Base-by-base conservation (phyloP, 2,888 invertebrate species). In the Apamea sordens region DNA sequence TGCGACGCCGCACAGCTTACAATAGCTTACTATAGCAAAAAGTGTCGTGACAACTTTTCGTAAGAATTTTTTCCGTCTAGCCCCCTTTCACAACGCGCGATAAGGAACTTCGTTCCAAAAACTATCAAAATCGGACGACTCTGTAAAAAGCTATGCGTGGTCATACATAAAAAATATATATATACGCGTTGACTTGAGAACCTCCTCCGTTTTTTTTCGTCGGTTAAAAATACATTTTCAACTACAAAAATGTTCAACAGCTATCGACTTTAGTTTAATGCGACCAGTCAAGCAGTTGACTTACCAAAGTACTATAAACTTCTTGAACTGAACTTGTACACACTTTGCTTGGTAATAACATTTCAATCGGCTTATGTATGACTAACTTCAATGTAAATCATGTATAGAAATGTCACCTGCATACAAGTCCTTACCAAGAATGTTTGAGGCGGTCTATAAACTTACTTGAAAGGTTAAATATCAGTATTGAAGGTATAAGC, bases 321-420 rank as follows among this genome's bases (percentile, higher is more conserved):
- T 53, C 32, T 63, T 6, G 7, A 59, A 24, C 41, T 21, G 11
- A 63, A 64, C 64, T 64, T 36, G 44, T 44, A 24, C 44, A 44
- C 21, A 73, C 56, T 69, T 67, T 56, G n/a, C 56, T 56, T 61
- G 53, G 36, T 28, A 68, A 71, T 36, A 64, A 36, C 53, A 36
- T 69, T 24, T 61, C 64, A 73, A 83, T 64, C 3, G 36, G 1
- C 36, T 68, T 41, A 15, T 53, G 18, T 65, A 28, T 53, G 24
- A 36, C 69, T 0, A 44, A 73, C 32, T 83, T 68, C 32, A 44
- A 72, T 61, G 50, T 73, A 64, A 82, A 71, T 82, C 69, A 28
- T 64, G 36, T 32, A 28, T 78, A 36, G 21, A 73, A 28, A 79
- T 56, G 28, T 73, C 69, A 82, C 36, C 59, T 78, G 44, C 61